Base-by-base conservation (phyloP, 2,797 vertebrate species). In the Moxostoma hubbsi region DNA sequence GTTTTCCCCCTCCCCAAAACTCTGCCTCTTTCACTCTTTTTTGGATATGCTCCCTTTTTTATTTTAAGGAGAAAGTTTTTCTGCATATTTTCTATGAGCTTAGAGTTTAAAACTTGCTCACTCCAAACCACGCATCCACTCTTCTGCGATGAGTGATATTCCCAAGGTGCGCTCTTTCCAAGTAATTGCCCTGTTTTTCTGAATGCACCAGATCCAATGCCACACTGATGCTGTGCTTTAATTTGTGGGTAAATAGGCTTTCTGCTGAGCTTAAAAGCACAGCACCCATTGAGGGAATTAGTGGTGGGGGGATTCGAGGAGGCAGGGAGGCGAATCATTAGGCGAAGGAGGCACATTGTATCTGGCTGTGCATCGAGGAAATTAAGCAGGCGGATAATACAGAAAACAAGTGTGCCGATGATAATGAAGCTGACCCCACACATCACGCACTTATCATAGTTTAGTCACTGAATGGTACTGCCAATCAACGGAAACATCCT, bases 211-310 rank as follows among this genome's bases (percentile, higher is more conserved):
- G 64, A 88, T 87, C 81, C 81, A 77, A 85, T 75, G 55, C 86
- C 74, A 87, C 80, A 82, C 82, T 67, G 77, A 82, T 82, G 85
- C 77, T 12, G 59, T 55, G 82, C 87, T 89, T 92, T 90, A 87
- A 90, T 91, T 90, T 90, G 86, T 45, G 75, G 84, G 88, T 90
- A 91, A 91, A 91, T 88, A 90, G 82, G 85, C 88, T 89, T 91
- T 91, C 88, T 88, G 89, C 89, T 87, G 87, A 90, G 89, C 91
- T 91, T 90, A 90, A 90, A 90, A 86, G 88, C 87, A 45, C 66
- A 36, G 82, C 70, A 72, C 84, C 76, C 83, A 9, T 85, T 85
- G 78, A 87, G 88, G 87, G 86, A 86, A 82, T 84, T 73, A 84
- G 75, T 84, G 82, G 85, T 80, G 74, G 85, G 86, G 86, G 85